These are phyloP conservation scores for Urocolius indicus DNA, from an alignment of 2,113 vertebrate genomes.

Conservation along the genomic window DNA sequence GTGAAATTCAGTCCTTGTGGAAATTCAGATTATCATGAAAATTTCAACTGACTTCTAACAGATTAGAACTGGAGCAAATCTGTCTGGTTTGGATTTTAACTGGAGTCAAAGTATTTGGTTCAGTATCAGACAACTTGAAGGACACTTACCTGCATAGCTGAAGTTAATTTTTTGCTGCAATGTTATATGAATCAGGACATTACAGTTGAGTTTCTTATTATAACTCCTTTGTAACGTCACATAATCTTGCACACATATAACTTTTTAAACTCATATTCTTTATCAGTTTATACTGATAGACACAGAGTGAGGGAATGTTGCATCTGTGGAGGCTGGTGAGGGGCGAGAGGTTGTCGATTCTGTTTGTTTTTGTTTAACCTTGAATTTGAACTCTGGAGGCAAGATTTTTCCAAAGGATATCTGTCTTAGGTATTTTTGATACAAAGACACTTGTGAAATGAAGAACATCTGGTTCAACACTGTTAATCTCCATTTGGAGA, in stretches of 20 bases:
- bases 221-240: not conserved
- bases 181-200: not conserved
- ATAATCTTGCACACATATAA: not conserved
- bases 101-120: not conserved
- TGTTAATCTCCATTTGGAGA: constrained; percentile 20
- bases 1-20: constrained; percentile 40
- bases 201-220: not conserved
- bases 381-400: constrained; percentile 2
- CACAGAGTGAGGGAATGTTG: not conserved
- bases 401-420: constrained; percentile 26
- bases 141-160: not conserved
- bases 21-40: constrained; percentile 53
- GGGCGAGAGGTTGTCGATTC: not conserved
- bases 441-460: not conserved
- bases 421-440: constrained; percentile 27
- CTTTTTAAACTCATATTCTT: not conserved
- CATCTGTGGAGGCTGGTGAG: not conserved
- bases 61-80: not conserved
- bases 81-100: constrained; percentile 53
- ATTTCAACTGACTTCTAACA: constrained; percentile 4
- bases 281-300: not conserved
- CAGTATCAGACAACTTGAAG: not conserved
- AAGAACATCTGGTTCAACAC: constrained; percentile 5
- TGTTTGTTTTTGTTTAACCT: not conserved
- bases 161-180: not conserved